Evolutionary conservation across 2,888 invertebrate genomes (phyloP), one percentile per base, ranked within the genome.

Genomic region (Tupiocoris notatus): DNA sequence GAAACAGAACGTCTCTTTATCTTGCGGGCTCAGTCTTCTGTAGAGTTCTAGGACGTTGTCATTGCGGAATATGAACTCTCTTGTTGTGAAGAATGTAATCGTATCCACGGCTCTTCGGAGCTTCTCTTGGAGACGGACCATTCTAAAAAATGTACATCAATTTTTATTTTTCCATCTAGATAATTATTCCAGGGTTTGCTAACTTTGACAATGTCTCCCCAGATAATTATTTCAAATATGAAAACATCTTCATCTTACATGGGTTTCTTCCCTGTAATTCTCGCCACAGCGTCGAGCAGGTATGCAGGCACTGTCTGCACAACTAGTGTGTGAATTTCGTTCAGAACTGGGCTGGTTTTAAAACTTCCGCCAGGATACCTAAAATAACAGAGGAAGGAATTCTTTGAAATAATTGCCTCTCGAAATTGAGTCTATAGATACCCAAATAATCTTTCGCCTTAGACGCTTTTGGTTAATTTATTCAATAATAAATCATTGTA

Each of bases 291-390:
- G 81, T 89, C 89, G 66, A 86, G 83, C 17, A 86, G 79, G 80
- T 88, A 86, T 0, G 89, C 89, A 2, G 89, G 88, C 56, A 87
- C 81, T 80, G 86, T 83, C 82, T 89, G 89, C 80, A 87, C 86
- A 7, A 87, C 82, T 78, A 86, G 84, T 75, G 85, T 83, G 82
- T 86, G 86, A 67, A 86, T 83, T 75, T 84, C 85, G 82, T 88
- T 86, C 71, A 86, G 79, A 21, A 86, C 71, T 39, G 84, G 83
- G 79, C 81, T 83, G 77, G 81, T 82, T 78, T 84, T 84, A 80
- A 85, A 84, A 67, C 82, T 83, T 25, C 84, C 84, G 17, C 83
- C 83, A 9, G 85, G 85, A 77, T 84, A 82, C 75, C 64, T 75
- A 59, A 6, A n/a, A n/a, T n/a, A n/a, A n/a, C n/a, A n/a, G n/a